Conservation (phyloP, 2,113 vertebrate species). For the Potamarius usumacintae region DNA sequence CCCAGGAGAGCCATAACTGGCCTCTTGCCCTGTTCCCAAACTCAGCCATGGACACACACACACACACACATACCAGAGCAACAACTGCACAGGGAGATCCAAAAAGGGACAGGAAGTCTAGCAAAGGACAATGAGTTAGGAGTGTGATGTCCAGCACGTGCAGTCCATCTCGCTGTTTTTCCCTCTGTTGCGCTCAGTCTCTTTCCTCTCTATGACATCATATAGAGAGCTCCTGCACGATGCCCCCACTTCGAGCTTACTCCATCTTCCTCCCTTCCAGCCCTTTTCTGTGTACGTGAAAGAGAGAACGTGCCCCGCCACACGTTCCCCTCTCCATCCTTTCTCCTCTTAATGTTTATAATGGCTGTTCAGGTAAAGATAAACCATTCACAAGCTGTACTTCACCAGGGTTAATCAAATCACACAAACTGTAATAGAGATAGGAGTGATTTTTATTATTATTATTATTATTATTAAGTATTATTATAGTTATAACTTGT, state of each 20-base stretch:
- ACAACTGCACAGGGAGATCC: conserved; percentile 44
- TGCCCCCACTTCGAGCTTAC: neutral
- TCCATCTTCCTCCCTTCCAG: neutral
- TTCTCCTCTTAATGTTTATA: neutral
- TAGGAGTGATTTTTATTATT: too few species aligned
- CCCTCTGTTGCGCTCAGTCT: neutral
- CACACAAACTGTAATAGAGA: conserved; percentile 1
- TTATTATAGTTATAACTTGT: neutral
- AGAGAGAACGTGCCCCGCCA: conserved; percentile 30
- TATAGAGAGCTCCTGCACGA: neutral
- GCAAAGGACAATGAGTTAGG: conserved; percentile 44
- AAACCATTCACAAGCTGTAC: neutral
- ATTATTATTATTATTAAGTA: neutral
- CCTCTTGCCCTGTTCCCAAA: conserved; percentile 51
- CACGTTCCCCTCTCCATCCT: conserved; percentile 27
- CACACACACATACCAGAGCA: conserved; percentile 41
- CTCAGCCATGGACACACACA: neutral
- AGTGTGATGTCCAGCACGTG: conserved; percentile 33
- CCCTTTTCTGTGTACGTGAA: conserved; percentile 8
- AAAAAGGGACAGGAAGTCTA: conserved; percentile 46
- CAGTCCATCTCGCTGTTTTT: conserved; percentile 25
- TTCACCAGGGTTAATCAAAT: conserved; percentile 28
- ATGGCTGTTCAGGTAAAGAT: conserved; percentile 29
- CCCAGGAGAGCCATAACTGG: conserved; percentile 40
- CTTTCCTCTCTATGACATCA: conserved; percentile 33